Conservation (phyloP, 2,888 invertebrate genomes). For the Diaperis boleti region DNA sequence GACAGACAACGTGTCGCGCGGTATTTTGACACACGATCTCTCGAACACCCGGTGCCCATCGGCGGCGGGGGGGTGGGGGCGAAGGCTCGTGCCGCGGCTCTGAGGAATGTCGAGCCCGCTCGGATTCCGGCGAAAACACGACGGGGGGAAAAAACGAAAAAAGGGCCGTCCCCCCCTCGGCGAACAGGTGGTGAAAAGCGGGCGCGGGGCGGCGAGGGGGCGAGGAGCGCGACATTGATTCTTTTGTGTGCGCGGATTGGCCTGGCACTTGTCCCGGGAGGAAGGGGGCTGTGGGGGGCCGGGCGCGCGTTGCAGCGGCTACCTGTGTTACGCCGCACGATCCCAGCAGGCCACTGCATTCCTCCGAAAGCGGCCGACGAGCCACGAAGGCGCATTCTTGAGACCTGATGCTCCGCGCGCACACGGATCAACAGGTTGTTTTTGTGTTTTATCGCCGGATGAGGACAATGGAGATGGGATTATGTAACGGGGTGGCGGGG, state of each 20-base stretch:
- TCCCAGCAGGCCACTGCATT: constrained; percentile 67
- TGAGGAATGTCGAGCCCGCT: constrained; percentile 58
- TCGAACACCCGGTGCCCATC: constrained; percentile 17
- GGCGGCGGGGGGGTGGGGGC: constrained; percentile 12
- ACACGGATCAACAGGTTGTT: constrained; percentile 41
- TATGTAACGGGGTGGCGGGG: constrained; percentile 20
- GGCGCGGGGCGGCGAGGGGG: constrained; percentile 1
- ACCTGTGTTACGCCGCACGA: constrained; percentile 66
- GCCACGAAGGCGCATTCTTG: constrained; percentile 55
- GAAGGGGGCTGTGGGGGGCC: constrained; percentile 47
- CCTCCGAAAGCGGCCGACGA: constrained; percentile 67
- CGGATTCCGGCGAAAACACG: constrained; percentile 33
- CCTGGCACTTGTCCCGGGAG: constrained; percentile 23
- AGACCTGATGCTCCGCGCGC: constrained; percentile 19
- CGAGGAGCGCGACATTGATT: constrained; percentile 1
- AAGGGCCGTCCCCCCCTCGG: constrained; percentile 4
- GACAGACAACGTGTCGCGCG: constrained; percentile 28
- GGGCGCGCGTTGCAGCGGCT: constrained; percentile 56
- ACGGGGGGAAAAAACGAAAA: constrained; percentile 32
- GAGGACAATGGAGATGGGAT: constrained; percentile 11
- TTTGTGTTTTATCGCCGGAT: constrained; percentile 38
- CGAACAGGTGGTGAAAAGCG: constrained; percentile 19
- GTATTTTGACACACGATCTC: constrained; percentile 33
- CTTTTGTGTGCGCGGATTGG: constrained; percentile 30
- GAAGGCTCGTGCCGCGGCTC: constrained; percentile 54